phyloP scores from a whole-genome alignment of 2,888 invertebrate species.

The Andricus quercusramuli region DNA sequence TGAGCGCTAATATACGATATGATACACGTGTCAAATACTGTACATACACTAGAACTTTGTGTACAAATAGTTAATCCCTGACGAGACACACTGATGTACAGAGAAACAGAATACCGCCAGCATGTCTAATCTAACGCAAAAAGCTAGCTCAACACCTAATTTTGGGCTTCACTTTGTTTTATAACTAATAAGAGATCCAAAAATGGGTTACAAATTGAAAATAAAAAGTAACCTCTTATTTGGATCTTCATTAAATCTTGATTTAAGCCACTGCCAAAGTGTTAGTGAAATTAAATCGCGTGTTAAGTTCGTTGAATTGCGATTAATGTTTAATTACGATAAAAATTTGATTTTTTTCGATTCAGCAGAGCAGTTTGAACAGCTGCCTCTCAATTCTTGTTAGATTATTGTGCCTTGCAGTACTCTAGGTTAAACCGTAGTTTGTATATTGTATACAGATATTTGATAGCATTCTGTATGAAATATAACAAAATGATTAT shows the following conservation, averaged over 20 bases:
- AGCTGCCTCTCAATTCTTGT: slow-evolving; percentile 7
- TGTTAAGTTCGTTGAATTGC: neutral
- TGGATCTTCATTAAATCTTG: neutral
- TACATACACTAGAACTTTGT: slow-evolving; percentile 25
- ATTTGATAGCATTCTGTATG: slow-evolving; percentile 28
- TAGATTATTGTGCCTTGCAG: slow-evolving; percentile 41
- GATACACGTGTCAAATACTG: slow-evolving; percentile 31
- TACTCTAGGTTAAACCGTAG: slow-evolving; percentile 28
- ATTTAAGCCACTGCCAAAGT: slow-evolving; percentile 14
- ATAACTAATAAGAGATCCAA: neutral
- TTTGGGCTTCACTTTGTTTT: neutral
- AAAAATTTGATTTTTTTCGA: slow-evolving; percentile 12
- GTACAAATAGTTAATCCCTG: slow-evolving; percentile 29
- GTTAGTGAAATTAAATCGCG: neutral
- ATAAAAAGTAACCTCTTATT: neutral
- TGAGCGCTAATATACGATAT: neutral
- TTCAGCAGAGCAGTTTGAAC: neutral
- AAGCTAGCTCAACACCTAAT: slow-evolving; percentile 15
- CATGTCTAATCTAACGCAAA: slow-evolving; percentile 28
- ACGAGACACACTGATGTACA: slow-evolving; percentile 16
- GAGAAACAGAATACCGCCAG: slow-evolving; percentile 19
- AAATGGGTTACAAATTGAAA: neutral
- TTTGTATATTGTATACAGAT: slow-evolving; percentile 31
- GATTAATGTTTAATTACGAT: neutral
- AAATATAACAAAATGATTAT: slow-evolving; percentile 30